phyloP scores from a whole-genome alignment of 2,888 invertebrate genomes.

The Drosophila engyochracea region DNA sequence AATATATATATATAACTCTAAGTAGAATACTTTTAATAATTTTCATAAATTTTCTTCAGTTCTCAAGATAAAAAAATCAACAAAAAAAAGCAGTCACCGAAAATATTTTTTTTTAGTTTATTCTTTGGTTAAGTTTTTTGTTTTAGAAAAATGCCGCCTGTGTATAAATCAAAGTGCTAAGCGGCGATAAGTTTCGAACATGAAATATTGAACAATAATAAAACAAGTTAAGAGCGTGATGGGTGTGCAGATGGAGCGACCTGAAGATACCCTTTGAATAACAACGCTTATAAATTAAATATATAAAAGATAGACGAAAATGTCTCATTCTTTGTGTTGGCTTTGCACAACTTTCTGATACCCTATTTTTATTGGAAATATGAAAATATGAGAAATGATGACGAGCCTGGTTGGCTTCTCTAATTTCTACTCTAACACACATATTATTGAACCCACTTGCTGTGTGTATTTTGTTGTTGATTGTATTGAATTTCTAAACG shows the following conservation, averaged over 20 bases:
- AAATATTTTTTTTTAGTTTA: conserved; percentile 14
- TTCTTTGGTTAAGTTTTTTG: conserved; percentile 26
- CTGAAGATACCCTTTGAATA: neutral
- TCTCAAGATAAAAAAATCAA: conserved; percentile 58
- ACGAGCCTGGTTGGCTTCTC: conserved; percentile 47
- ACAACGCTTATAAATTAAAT: neutral
- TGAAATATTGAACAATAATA: conserved; percentile 33
- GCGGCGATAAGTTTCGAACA: conserved; percentile 67
- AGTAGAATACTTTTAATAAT: conserved; percentile 81
- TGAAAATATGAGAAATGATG: conserved; percentile 43
- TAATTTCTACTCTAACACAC: conserved; percentile 49
- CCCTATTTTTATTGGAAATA: neutral
- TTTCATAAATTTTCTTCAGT: conserved; percentile 73
- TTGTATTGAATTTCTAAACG: conserved; percentile 77
- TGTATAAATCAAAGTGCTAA: conserved; percentile 68
- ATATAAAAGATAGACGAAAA: neutral
- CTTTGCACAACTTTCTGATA: neutral
- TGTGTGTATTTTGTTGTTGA: conserved; percentile 14
- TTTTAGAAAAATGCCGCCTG: conserved; percentile 66
- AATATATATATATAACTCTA: conserved; percentile 56
- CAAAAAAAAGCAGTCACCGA: conserved; percentile 33
- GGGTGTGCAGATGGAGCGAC: neutral
- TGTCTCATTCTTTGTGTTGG: neutral
- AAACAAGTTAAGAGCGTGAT: neutral
- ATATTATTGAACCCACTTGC: conserved; percentile 54